phyloP scores from a whole-genome alignment of 1,140 invertebrate species.

The Coelopa frigida region DNA sequence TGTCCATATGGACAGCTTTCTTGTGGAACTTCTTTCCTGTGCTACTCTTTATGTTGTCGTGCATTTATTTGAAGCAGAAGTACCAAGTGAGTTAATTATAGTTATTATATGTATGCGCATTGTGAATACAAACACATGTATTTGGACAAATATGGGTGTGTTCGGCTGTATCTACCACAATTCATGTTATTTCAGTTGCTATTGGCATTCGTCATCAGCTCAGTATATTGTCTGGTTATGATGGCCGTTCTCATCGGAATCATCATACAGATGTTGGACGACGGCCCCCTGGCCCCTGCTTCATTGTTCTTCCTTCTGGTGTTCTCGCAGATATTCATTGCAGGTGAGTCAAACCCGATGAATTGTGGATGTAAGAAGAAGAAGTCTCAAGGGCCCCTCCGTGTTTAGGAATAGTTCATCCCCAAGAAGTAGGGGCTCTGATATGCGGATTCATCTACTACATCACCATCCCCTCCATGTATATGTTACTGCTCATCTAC shows the following conservation, averaged over 20 bases:
- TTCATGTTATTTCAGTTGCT: conserved; percentile 52
- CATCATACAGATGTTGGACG: conserved; percentile 68
- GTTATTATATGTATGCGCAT: not conserved
- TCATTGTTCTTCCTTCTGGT: conserved; percentile 68
- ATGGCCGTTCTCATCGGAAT: conserved; percentile 86
- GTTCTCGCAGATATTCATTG: conserved; percentile 56
- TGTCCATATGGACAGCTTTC: conserved; percentile 72
- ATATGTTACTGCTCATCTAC: conserved; percentile 85
- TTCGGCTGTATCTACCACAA: not conserved
- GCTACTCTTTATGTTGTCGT: conserved; percentile 64
- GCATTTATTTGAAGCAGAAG: conserved; percentile 64
- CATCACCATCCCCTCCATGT: conserved; percentile 89
- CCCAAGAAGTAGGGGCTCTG: conserved; percentile 73
- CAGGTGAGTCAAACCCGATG: conserved; percentile 26
- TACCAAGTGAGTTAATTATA: conserved; percentile 53
- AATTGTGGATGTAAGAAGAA: not conserved
- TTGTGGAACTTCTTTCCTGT: conserved; percentile 71
- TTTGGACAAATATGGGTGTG: not conserved
- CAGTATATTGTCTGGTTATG: conserved; percentile 83
- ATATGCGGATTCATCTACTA: conserved; percentile 78
- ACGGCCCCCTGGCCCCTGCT: conserved; percentile 71
- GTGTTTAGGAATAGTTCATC: conserved; percentile 64
- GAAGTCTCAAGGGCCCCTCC: not conserved
- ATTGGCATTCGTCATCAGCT: conserved; percentile 66
- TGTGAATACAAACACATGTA: not conserved